These are phyloP conservation scores for Coecobrya sp. DNA, from an alignment of 2,888 invertebrate genomes.

Conservation along the genomic window DNA sequence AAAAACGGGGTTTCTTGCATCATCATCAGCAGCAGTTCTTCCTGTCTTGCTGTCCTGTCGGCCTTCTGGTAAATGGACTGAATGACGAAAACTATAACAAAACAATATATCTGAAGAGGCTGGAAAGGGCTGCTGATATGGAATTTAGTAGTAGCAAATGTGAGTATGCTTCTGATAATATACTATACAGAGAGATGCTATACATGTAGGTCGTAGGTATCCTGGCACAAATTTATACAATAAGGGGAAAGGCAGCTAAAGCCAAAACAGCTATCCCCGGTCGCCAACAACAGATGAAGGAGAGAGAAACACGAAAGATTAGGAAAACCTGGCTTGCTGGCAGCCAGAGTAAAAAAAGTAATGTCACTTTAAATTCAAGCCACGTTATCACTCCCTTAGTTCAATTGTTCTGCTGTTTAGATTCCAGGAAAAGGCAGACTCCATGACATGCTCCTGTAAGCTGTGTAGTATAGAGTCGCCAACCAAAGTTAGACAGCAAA, in stretches of 20 bases:
- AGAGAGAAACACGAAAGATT: slow-evolving; percentile 68
- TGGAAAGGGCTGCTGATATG: slow-evolving; percentile 53
- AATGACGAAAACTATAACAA: slow-evolving; percentile 64
- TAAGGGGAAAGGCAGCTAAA: slow-evolving; percentile 34
- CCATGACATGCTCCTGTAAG: slow-evolving; percentile 55
- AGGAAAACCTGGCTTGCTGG: slow-evolving; percentile 47
- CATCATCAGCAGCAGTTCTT: slow-evolving; percentile 43
- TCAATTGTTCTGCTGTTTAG: slow-evolving; percentile 79
- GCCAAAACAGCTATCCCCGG: slow-evolving; percentile 56
- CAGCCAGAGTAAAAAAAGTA: slow-evolving; percentile 31
- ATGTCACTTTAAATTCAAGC: slow-evolving; percentile 77
- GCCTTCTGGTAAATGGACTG: slow-evolving; percentile 51
- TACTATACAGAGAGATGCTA: slow-evolving; percentile 39
- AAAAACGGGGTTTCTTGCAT: slow-evolving; percentile 69
- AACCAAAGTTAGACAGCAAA: slow-evolving; percentile 34
- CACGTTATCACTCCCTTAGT: slow-evolving; percentile 81
- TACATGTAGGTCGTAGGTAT: slow-evolving; percentile 68
- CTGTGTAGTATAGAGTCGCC: neutral
- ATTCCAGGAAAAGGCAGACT: slow-evolving; percentile 65
- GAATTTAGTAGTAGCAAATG: slow-evolving; percentile 7
- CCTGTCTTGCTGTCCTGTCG: slow-evolving; percentile 21
- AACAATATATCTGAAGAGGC: neutral
- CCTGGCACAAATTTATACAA: slow-evolving; percentile 46
- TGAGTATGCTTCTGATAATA: slow-evolving; percentile 57
- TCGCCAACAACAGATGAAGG: slow-evolving; percentile 48